phyloP scores from a whole-genome alignment of 2,888 invertebrate genomes.

The Cheilosia variabilis region DNA sequence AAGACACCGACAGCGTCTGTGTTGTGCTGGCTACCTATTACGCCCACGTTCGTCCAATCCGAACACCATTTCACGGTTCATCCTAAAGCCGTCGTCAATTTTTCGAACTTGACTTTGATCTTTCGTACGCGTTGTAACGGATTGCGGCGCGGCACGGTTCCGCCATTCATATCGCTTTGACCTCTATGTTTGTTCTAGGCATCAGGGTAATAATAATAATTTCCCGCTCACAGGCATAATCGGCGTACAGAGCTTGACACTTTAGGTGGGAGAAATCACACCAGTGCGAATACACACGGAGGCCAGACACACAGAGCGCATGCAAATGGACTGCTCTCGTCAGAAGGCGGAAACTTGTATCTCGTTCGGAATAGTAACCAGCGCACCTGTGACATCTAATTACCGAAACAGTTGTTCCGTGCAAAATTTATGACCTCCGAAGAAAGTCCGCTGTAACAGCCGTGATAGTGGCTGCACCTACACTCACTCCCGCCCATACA shows the following conservation, averaged over 20 bases:
- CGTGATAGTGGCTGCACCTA: conserved; percentile 16
- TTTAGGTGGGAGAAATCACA: conserved; percentile 44
- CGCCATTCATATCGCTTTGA: conserved; percentile 27
- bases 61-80: conserved; percentile 37
- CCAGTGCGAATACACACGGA: not conserved
- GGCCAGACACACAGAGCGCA: conserved; percentile 1
- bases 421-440: conserved; percentile 56
- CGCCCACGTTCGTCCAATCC: conserved; percentile 54
- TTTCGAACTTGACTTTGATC: conserved; percentile 75
- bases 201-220: conserved; percentile 53
- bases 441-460: not conserved
- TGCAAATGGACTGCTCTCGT: conserved; percentile 22
- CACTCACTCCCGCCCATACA: conserved; percentile 3
- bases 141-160: conserved; percentile 16
- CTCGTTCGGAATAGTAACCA: not conserved
- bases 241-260: conserved; percentile 61
- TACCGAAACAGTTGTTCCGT: conserved; percentile 47
- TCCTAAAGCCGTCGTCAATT: conserved; percentile 25
- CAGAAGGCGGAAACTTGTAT: conserved; percentile 22
- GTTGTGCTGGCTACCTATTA: conserved; percentile 33
- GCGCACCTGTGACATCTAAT: conserved; percentile 49
- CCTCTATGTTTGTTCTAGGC: conserved; percentile 38
- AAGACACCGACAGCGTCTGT: conserved; percentile 58
- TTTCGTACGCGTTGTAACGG: conserved; percentile 40
- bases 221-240: conserved; percentile 31